Percentiles rank a stretch among this genome's conserved stretches.
Evolutionary conservation across 2,888 invertebrate species (phyloP).

Genomic region (Leptura quadrifasciata): DNA sequence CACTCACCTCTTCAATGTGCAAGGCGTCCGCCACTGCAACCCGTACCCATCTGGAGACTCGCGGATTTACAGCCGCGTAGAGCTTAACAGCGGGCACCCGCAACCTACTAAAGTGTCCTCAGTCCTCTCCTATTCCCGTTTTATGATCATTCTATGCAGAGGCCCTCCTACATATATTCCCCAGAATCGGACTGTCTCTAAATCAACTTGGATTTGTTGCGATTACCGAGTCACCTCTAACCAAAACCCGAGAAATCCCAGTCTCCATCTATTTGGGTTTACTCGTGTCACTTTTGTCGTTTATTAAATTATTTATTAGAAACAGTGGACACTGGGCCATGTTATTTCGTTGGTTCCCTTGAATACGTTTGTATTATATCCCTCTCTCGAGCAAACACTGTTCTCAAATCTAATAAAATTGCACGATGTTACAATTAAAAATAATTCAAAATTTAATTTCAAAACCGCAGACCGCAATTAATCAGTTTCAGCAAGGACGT

Average conservation of each 20-base stretch:
- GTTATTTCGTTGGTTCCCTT: not conserved
- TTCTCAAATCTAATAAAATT: too few relatives aligned
- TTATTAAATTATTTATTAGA: slow-evolving; percentile 33
- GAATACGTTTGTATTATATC: not conserved
- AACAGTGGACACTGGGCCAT: not conserved
- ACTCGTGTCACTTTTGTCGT: slow-evolving; percentile 29
- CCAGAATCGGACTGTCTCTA: slow-evolving; percentile 63
- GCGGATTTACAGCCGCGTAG: slow-evolving; percentile 67
- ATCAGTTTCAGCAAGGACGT: not conserved
- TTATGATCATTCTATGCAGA: slow-evolving; percentile 67
- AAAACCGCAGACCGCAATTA: not conserved
- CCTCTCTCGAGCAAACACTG: too few relatives aligned
- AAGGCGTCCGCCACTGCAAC: slow-evolving; percentile 31
- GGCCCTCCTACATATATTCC: slow-evolving; percentile 58
- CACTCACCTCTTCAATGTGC: not conserved
- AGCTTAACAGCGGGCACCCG: slow-evolving; percentile 66
- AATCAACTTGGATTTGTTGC: slow-evolving; percentile 65
- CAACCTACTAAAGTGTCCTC: slow-evolving; percentile 65
- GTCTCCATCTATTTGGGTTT: slow-evolving; percentile 30
- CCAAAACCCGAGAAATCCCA: slow-evolving; percentile 33
- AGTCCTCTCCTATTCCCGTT: slow-evolving; percentile 60
- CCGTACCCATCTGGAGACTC: slow-evolving; percentile 47
- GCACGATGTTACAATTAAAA: too few relatives aligned
- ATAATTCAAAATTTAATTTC: too few relatives aligned
- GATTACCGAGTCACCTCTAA: slow-evolving; percentile 61